Evolutionary conservation across 2,797 vertebrate species (phyloP).

Genomic region (Harpagifer antarcticus): DNA sequence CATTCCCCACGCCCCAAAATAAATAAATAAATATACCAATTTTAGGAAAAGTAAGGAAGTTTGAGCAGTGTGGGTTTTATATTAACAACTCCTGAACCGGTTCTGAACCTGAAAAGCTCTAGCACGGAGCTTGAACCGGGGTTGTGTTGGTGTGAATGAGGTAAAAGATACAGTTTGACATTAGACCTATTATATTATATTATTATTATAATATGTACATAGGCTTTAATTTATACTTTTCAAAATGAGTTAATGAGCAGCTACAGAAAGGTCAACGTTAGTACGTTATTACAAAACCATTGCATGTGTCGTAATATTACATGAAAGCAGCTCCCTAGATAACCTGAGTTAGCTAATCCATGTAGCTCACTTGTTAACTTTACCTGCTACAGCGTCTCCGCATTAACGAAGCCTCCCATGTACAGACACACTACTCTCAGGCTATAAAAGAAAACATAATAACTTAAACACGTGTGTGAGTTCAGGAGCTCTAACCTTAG

Average conservation of each 20-base stretch:
- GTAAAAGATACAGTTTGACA: conserved; percentile 3
- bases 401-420: background rate
- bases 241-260: background rate
- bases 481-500: background rate
- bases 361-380: conserved; percentile 11
- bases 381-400: conserved; percentile 46
- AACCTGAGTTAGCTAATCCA: conserved; percentile 25
- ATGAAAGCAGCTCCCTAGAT: background rate
- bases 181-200: background rate
- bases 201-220: background rate
- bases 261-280: background rate
- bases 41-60: too few relatives aligned
- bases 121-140: too few relatives aligned
- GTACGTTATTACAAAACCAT: background rate
- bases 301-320: background rate
- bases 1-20: too few relatives aligned
- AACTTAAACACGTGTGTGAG: conserved; percentile 27
- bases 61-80: too few relatives aligned
- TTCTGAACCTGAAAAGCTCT: too few relatives aligned
- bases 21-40: too few relatives aligned
- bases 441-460: too few relatives aligned
- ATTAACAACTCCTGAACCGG: too few relatives aligned
- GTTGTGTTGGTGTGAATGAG: too few relatives aligned
- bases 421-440: conserved; percentile 14
- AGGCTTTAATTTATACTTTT: background rate